Percentiles rank a stretch among this genome's conserved stretches.
Evolutionary conservation across 2,113 vertebrate species (phyloP).

Genomic region (Istiophorus platypterus): DNA sequence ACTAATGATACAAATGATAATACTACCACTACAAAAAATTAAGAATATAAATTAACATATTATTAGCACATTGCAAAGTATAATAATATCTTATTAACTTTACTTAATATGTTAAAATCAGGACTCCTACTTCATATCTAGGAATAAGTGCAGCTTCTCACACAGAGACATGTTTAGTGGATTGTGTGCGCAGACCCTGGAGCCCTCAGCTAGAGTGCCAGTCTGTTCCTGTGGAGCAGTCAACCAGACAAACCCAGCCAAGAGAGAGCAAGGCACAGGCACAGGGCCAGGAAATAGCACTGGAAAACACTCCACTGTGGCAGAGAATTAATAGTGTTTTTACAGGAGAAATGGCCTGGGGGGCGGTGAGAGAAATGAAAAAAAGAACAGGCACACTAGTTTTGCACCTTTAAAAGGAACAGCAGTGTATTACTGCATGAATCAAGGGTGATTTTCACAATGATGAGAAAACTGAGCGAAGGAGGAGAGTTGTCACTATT

Average conservation of each 20-base stretch:
- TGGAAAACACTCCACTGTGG: constrained; percentile 75
- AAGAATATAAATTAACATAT: background rate
- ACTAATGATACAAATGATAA: background rate
- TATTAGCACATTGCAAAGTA: background rate
- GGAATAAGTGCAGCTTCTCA: constrained; percentile 62
- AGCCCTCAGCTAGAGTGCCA: constrained; percentile 84
- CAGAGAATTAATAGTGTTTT: constrained; percentile 76
- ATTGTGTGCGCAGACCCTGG: constrained; percentile 76
- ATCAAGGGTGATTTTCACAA: constrained; percentile 38
- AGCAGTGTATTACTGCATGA: constrained; percentile 22
- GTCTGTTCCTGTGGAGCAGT: constrained; percentile 86
- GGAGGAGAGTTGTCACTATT: constrained; percentile 68
- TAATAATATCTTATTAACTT: constrained; percentile 3
- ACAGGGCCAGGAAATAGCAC: constrained; percentile 77
- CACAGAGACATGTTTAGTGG: constrained; percentile 77
- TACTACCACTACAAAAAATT: background rate
- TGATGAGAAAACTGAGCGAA: constrained; percentile 56
- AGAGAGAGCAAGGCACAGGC: constrained; percentile 79
- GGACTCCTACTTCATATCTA: constrained; percentile 42
- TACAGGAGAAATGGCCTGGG: constrained; percentile 47
- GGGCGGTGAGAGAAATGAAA: constrained; percentile 1
- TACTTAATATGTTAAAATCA: constrained; percentile 34
- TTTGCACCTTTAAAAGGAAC: constrained; percentile 44
- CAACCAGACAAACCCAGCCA: constrained; percentile 81
- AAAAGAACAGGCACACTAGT: constrained; percentile 19